Conservation (phyloP, 2,888 invertebrate genomes). For the Cecidostiba fungosa region DNA sequence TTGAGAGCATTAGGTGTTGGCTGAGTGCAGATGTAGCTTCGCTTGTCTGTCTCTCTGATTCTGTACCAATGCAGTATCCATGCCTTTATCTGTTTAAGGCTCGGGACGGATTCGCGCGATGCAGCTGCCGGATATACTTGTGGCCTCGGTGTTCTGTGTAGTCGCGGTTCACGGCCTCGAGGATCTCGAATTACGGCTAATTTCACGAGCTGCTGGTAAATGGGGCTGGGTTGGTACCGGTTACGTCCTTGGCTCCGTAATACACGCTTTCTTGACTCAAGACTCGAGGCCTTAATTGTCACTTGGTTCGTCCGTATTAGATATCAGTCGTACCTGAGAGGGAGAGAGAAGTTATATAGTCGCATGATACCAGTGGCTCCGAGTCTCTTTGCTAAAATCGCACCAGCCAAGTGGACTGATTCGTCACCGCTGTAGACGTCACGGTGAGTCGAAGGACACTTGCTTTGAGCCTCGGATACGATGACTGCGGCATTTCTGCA, state of each 20-base stretch:
- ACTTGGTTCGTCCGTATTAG: not conserved
- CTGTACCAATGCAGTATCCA: not conserved
- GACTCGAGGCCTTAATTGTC: constrained; percentile 27
- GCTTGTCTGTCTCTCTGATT: not conserved
- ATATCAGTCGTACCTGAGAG: not conserved
- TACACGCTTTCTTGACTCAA: constrained; percentile 26
- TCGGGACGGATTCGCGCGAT: not conserved
- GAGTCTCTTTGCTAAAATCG: not conserved
- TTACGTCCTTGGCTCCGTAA: not conserved
- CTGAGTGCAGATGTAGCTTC: not conserved
- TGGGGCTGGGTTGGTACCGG: not conserved
- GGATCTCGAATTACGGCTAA: constrained; percentile 42
- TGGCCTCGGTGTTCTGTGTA: not conserved
- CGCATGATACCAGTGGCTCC: not conserved
- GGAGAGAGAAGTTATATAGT: not conserved
- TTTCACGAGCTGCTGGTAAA: constrained; percentile 36
- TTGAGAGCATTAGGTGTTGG: constrained; percentile 18
- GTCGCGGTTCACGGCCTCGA: constrained; percentile 3
- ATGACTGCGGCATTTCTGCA: not conserved
- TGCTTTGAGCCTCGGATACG: not conserved
- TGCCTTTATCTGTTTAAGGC: constrained; percentile 4
- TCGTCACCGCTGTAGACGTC: not conserved
- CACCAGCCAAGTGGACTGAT: not conserved
- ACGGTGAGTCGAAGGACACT: not conserved
- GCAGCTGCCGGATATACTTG: constrained; percentile 1